phyloP scores from a whole-genome alignment of 2,113 vertebrate species.

The Cyphomyrus discorhynchus region DNA sequence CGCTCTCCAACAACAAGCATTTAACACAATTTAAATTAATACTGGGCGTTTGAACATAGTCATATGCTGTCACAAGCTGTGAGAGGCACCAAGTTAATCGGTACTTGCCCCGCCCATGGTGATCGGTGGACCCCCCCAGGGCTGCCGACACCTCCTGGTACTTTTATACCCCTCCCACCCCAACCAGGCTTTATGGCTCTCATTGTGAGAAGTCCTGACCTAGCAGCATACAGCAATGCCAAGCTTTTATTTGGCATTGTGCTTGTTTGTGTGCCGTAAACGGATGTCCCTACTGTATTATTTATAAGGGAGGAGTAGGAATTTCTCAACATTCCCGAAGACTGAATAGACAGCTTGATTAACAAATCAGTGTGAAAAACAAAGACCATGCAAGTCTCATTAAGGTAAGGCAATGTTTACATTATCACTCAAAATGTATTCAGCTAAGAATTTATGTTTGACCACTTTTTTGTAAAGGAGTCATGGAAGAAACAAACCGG shows the following conservation, averaged over 20 bases:
- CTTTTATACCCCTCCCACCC: not conserved
- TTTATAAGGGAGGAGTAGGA: not conserved
- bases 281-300: not conserved
- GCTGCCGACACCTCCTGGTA: not conserved
- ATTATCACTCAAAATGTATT: not conserved
- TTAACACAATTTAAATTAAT: not conserved
- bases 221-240: not conserved
- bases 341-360: not conserved
- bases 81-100: not conserved
- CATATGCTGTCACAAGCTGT: not conserved
- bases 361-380: not conserved
- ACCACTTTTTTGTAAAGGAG: not conserved
- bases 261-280: not conserved
- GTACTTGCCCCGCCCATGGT: conserved; percentile 3
- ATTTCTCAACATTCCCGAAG: not conserved
- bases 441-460: not conserved
- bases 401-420: not conserved
- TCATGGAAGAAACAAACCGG: not conserved
- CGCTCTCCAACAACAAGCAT: not conserved
- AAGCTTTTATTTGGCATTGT: not conserved
- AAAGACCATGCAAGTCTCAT: not conserved
- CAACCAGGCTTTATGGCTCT: not conserved
- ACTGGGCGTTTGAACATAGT: not conserved
- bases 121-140: not conserved
- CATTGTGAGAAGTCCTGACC: conserved; percentile 7